Evolutionary conservation across 2,113 vertebrate species (phyloP).

Genomic region (Xenopus laevis): DNA sequence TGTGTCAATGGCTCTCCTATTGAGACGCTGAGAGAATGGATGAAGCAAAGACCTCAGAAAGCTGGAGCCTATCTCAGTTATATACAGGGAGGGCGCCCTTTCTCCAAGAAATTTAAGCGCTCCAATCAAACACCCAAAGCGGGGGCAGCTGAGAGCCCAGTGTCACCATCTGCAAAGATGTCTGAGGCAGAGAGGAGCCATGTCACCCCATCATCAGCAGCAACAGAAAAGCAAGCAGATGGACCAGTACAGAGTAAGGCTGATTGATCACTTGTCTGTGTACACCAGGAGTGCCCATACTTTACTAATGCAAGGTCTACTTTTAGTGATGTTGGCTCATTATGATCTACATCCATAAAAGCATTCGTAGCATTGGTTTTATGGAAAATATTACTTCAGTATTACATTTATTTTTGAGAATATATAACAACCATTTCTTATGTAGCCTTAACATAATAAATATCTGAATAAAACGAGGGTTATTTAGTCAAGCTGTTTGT

Average conservation of each 20-base stretch:
- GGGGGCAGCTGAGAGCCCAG: not conserved
- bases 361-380: no score
- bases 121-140: slow-evolving; percentile 55
- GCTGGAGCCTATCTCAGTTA: slow-evolving; percentile 88
- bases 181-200: not conserved
- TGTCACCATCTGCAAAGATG: not conserved
- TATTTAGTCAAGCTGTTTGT: no score
- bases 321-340: no score
- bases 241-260: slow-evolving; percentile 30
- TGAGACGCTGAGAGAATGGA: slow-evolving; percentile 95
- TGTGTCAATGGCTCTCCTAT: slow-evolving; percentile 96
- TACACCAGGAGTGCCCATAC: no score
- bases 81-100: slow-evolving; percentile 79
- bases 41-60: slow-evolving; percentile 88
- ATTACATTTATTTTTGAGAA: no score
- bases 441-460: no score
- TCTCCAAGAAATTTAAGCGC: slow-evolving; percentile 80
- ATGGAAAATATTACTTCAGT: no score
- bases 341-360: no score
- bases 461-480: no score
- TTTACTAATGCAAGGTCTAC: no score
- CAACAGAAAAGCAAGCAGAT: not conserved
- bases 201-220: not conserved
- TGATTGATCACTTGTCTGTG: not conserved
- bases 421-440: no score